Evolutionary conservation across 2,797 vertebrate genomes (phyloP), one percentile per base, ranked within the genome.

Genomic region (Cynopterus sphinx): DNA sequence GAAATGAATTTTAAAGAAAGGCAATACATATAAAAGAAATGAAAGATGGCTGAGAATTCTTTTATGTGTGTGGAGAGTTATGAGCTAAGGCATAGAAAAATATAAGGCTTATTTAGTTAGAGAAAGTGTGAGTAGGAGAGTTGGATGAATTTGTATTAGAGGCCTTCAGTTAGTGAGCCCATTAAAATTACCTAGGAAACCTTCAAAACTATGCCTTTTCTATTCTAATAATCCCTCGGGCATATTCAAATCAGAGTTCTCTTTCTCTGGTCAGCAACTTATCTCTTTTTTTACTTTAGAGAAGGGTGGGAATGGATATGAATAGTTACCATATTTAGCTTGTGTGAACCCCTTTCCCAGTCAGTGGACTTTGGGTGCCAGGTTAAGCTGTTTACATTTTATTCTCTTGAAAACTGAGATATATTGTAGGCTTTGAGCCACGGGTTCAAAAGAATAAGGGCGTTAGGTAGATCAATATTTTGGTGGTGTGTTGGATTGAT

Each of bases 71-170:
- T 57, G 31, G 22, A 91, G 55, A 79, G 6, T 6, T 86, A n/a
- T 74, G 43, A 89, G 9, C n/a, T 59, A 21, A 95, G 15, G 36
- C 16, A n/a, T 70, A 11, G 46, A 15, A 51, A 81, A 53, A 86
- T 88, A 8, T 22, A 41, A 57, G 75, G 24, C n/a, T 96, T 94
- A 5, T 83, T 82, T 95, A n/a, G 28, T 88, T 86, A 86, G 59
- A 77, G 77, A 93, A 87, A 73, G 36, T 17, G 12, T 88, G 36
- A 94, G 24, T 43, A 71, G 53, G 28, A 84, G 46, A 93, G 59
- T 70, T 1, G 31, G 17, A 65, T 92, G n/a, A 53, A 83, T 63
- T 53, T 84, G 63, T 67, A 43, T 73, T 39, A 81, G 19, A 79
- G 41, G 16, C 8, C 94, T 91, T 96, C 39, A 84, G 55, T 79